Base-by-base conservation (phyloP, 2,113 vertebrate genomes). In the Chroicocephalus ridibundus region DNA sequence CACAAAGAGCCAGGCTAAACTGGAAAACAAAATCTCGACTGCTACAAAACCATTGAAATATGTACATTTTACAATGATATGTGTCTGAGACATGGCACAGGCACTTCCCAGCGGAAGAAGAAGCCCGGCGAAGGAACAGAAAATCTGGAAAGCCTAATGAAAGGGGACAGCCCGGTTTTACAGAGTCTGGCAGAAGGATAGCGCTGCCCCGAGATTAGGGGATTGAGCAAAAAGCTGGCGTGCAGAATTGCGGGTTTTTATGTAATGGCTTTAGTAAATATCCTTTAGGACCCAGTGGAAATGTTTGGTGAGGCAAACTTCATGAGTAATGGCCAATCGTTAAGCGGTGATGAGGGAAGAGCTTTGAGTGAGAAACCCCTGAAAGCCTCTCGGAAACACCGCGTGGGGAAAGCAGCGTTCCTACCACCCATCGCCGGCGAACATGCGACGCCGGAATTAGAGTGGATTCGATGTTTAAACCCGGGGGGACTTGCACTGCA, bases 201-300 rank as follows among this genome's bases (percentile, higher is more conserved):
- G 94, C 64, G 2, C 91, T 77, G 90, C 8, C 52, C 90, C 25
- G 91, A 95, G 94, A 98, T 98, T 98, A 98, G 93, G 70, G 96
- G 97, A 96, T 97, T 97, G 97, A 98, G 94, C 94, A 97, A 93
- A 98, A 97, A 97, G 93, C 96, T 31, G n/a, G 92, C 75, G 15
- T 86, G 94, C 95, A 82, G 92, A 96, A 95, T 69, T 76, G 86
- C 68, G 5, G 66, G 70, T 52, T 92, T 97, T 97, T 97, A 98
- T 96, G 36, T 98, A 98, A 97, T 96, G 80, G 95, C 91, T 97
- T 97, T 97, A 91, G 94, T 64, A 78, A 96, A 97, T 88, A 96
- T 94, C 77, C 95, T 95, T 86, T 97, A 96, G 96, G 97, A 96
- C 95, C 94, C 94, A 76, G 96, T 5, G 36, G 96, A 96, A 97